Evolutionary conservation across 2,797 vertebrate species (phyloP), one percentile per base, ranked within the genome.

Genomic region (Danio tinwini): DNA sequence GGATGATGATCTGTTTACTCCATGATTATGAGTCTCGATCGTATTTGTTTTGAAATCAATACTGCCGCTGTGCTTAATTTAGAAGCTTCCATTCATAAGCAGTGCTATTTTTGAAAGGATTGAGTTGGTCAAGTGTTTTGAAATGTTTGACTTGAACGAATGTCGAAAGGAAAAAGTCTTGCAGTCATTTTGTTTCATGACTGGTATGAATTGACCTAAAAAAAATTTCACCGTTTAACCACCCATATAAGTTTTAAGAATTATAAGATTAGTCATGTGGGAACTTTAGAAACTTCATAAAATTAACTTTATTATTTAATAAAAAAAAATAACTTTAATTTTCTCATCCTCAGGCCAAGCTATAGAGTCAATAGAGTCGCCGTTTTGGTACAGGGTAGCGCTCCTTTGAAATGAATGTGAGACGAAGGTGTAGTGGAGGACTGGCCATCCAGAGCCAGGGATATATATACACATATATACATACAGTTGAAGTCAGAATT

Each of bases 51-150:
- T n/a, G 21, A 12, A 19, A 49, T 52, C 3, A 70, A 47, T 6
- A 9, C 13, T 7, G 61, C 10, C 58, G 63, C 53, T n/a, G 29
- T 49, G 52, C 16, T 77, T 6, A 70, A 52, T 62, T 50, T 49
- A 10, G 44, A 50, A 52, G 49, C 16, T 68, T 75, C 14, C 13
- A 44, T 29, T 44, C 40, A 47, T 47, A 37, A 70, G 47, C 19
- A 12, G 37, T 52, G 1, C 37, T 75, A 50, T 81, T 74, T 72
- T 53, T 64, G 39, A 14, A n/a, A 45, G 2, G 56, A 65, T 56
- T 45, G 14, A 29, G 44, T 56, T n/a, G 14, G 10, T 59, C 29
- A 19, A 5, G 5, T 65, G 40, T 65, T 76, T 76, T 45, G 50
- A 50, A 74, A 39, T 62, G 45, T 61, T 74, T 17, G 45, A 12